Evolutionary conservation across 2,888 invertebrate genomes (phyloP).

Genomic region (Bhutanitis thaidina): DNA sequence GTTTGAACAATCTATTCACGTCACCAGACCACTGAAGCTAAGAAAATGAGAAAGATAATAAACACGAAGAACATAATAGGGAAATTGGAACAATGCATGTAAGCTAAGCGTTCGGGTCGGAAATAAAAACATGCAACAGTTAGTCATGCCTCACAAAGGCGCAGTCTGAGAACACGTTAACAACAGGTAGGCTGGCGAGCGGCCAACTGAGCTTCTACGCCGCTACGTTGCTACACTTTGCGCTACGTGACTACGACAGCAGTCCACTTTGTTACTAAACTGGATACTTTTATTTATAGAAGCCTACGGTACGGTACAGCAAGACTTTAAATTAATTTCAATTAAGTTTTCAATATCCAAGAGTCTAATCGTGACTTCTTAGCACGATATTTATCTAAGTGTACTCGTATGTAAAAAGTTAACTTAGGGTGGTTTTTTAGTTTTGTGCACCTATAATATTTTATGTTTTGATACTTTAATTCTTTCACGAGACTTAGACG

Average conservation of each 20-base stretch:
- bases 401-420: too few relatives aligned
- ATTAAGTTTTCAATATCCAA: too few relatives aligned
- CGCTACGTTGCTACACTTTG: constrained; percentile 40
- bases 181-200: constrained; percentile 73
- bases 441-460: too few relatives aligned
- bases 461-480: too few relatives aligned
- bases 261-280: constrained; percentile 2
- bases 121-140: constrained; percentile 39
- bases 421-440: too few relatives aligned
- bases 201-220: constrained; percentile 42
- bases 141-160: constrained; percentile 38
- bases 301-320: too few relatives aligned
- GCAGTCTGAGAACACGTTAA: constrained; percentile 51
- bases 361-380: too few relatives aligned
- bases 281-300: constrained; percentile 10
- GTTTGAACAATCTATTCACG: neutral
- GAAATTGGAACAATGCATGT: constrained; percentile 16
- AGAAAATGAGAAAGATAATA: constrained; percentile 14
- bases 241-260: constrained; percentile 47
- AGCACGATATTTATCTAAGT: too few relatives aligned
- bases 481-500: too few relatives aligned
- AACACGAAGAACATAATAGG: constrained; percentile 9
- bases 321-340: too few relatives aligned
- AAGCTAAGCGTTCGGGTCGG: constrained; percentile 15
- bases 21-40: neutral